Percentiles rank a stretch among this genome's conserved stretches.
These are phyloP conservation scores for Pammene fasciana DNA, from an alignment of 2,888 invertebrate species.

Conservation along the genomic window DNA sequence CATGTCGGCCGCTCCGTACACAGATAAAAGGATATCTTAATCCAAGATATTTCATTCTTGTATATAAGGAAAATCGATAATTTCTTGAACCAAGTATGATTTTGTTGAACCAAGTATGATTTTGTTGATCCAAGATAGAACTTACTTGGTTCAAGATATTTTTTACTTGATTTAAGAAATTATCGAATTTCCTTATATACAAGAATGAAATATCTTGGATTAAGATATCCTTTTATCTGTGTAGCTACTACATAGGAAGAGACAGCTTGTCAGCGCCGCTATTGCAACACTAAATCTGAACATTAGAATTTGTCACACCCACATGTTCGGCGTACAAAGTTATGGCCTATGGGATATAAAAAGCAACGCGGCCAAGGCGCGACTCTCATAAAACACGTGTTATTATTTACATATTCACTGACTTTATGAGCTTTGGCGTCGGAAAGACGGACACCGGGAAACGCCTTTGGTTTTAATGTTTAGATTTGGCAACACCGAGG, in stretches of 20 bases:
- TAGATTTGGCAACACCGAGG: conserved; percentile 10
- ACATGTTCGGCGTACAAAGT: conserved; percentile 8
- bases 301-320: conserved; percentile 1
- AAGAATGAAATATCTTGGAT: too few species aligned
- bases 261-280: not conserved
- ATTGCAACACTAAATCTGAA: not conserved
- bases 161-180: too few species aligned
- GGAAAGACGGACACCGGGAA: conserved; percentile 5
- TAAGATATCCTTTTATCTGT: too few species aligned
- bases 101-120: too few species aligned
- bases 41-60: too few species aligned
- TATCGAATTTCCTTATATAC: too few species aligned
- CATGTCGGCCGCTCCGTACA: too few species aligned
- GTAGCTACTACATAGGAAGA: not conserved
- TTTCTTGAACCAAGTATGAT: too few species aligned
- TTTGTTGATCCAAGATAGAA: too few species aligned
- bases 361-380: conserved; percentile 36
- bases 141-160: too few species aligned
- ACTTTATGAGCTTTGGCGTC: conserved; percentile 27
- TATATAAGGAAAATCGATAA: too few species aligned
- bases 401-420: conserved; percentile 31
- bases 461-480: conserved; percentile 27
- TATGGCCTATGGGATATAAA: conserved; percentile 22
- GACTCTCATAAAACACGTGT: conserved; percentile 31
- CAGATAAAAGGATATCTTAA: too few species aligned